Evolutionary conservation across 2,797 vertebrate genomes (phyloP), one percentile per base, ranked within the genome.

Genomic region (Novumbra hubbsi): DNA sequence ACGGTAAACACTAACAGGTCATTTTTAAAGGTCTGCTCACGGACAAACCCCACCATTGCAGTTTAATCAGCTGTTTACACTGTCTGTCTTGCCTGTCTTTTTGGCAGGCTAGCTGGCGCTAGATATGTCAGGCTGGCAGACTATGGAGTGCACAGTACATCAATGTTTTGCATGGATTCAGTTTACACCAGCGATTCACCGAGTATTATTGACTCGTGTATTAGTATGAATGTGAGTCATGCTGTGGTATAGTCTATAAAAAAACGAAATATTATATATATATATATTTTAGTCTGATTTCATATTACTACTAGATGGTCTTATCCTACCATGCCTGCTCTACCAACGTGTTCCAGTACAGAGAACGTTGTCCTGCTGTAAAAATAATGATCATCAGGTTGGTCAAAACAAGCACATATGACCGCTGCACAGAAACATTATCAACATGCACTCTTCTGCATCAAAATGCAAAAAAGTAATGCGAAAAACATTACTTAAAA

Each of bases 11-110:
- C 24, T 80, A 73, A 38, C 24, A 74, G 41, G 74, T 82, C 82
- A 83, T 87, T 86, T 86, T 66, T 68, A 16, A 55, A 77, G 63
- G 70, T 78, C 50, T 67, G 21, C 71, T 72, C 5, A 75, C 28
- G 4, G 38, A 55, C 72, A 52, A 62, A 57, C 50, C 30, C 72
- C 71, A 76, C 71, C 81, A 78, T 75, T 69, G 70, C 63, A 73
- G 77, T 57, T 9, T 24, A 57, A 57, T 57, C 55, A n/a, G n/a
- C 21, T 57, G 55, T 60, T 60, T 60, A 60, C 86, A 82, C 79
- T 68, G 21, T 76, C 70, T 71, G 63, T 57, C 48, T 78, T 17
- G 19, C 73, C 52, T 27, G 60, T 70, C 75, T 80, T 78, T 75
- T 6, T 73, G 41, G 50, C 66, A 57, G 50, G 73, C 67, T 70